Percentiles rank a stretch among this genome's conserved stretches.
phyloP scores from a whole-genome alignment of 2,797 vertebrate genomes.

The Labroides dimidiatus region DNA sequence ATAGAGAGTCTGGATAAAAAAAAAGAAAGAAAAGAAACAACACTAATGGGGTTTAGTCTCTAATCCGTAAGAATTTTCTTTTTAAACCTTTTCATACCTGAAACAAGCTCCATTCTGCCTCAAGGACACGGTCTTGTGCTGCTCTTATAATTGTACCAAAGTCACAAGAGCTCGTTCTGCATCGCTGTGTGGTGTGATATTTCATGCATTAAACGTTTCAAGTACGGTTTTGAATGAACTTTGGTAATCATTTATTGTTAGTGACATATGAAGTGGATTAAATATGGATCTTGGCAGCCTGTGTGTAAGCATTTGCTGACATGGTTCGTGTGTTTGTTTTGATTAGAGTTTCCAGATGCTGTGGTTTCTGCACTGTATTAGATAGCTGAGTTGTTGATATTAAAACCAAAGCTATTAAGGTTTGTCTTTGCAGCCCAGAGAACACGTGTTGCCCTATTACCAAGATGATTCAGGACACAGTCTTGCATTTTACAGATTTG shows the following conservation, averaged over 20 bases:
- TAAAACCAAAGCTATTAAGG: constrained; percentile 41
- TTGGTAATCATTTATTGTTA: constrained; percentile 38
- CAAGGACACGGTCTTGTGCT: constrained; percentile 1
- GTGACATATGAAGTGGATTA: constrained; percentile 43
- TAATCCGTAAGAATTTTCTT: constrained; percentile 7
- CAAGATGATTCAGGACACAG: constrained; percentile 14
- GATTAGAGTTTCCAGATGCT: constrained; percentile 66
- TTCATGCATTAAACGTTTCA: constrained; percentile 12
- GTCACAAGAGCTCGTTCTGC: constrained; percentile 6
- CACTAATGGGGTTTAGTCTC: constrained; percentile 7
- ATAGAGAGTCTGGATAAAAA: constrained; percentile 9
- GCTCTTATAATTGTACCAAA: not conserved
- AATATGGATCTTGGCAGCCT: constrained; percentile 41
- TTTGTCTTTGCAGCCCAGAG: constrained; percentile 19
- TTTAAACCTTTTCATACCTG: constrained; percentile 12
- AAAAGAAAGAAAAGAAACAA: too few relatives aligned
- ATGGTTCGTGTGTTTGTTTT: constrained; percentile 62
- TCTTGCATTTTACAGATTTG: constrained; percentile 3
- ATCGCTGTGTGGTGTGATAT: not conserved
- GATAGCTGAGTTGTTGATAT: constrained; percentile 63
- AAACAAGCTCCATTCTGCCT: constrained; percentile 25
- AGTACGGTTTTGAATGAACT: constrained; percentile 2
- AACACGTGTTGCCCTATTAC: not conserved
- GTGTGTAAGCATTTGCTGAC: constrained; percentile 44
- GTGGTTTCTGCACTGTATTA: constrained; percentile 35